phyloP scores from a whole-genome alignment of 2,797 vertebrate genomes.

The Jordanella pulchra region DNA sequence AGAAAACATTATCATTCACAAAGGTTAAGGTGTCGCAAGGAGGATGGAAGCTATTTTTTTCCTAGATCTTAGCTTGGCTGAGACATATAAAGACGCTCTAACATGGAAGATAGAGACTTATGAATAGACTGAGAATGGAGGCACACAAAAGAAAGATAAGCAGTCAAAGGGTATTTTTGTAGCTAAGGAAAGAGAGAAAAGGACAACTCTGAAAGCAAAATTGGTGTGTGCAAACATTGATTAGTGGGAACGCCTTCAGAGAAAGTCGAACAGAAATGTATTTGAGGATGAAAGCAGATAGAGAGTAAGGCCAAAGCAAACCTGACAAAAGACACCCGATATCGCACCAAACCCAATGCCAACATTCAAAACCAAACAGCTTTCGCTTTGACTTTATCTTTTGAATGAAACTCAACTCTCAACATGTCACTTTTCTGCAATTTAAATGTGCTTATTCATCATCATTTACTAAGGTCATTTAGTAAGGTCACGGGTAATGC shows the following conservation, averaged over 20 bases:
- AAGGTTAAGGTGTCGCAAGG: not conserved
- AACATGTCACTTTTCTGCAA: constrained; percentile 58
- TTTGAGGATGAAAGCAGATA: constrained; percentile 28
- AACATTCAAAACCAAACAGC: not conserved
- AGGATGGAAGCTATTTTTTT: not conserved
- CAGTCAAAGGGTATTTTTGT: constrained; percentile 37
- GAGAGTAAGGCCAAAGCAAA: constrained; percentile 24
- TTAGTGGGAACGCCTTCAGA: constrained; percentile 33
- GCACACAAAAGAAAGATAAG: constrained; percentile 9
- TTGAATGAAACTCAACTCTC: constrained; percentile 28
- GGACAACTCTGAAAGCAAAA: constrained; percentile 44
- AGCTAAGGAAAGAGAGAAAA: constrained; percentile 39
- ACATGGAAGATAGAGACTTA: constrained; percentile 8
- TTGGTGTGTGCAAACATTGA: constrained; percentile 31
- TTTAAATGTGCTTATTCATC: constrained; percentile 50
- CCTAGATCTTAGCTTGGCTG: not conserved
- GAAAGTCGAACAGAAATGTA: constrained; percentile 27
- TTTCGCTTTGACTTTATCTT: constrained; percentile 16
- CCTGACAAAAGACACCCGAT: constrained; percentile 18
- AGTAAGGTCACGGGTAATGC: constrained; percentile 57
- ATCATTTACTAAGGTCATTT: constrained; percentile 34
- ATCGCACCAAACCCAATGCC: not conserved
- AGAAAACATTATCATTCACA: not conserved
- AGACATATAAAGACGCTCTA: not conserved
- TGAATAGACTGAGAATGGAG: constrained; percentile 9